Base-by-base conservation (phyloP, 1,140 invertebrate genomes). In the Sinella curviseta region DNA sequence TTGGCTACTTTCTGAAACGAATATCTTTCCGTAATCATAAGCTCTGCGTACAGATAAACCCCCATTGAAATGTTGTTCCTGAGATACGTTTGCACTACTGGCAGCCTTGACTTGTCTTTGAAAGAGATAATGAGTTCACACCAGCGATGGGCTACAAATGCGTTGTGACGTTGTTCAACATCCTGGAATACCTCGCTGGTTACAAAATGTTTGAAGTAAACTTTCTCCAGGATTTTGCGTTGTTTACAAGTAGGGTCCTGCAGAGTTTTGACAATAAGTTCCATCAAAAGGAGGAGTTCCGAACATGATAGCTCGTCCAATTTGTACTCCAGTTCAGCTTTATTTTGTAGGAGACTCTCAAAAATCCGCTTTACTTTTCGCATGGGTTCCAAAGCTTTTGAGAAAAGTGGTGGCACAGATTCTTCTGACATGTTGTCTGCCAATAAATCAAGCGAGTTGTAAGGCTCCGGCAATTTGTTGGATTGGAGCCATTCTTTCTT, bases 41-140 rank as follows among this genome's bases (percentile, higher is more conserved):
- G 76, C 77, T 86, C 85, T 12, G 85, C 85, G 73, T 85, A 86
- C 35, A 86, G 77, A 78, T 86, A 86, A 0, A 85, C 83, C 34
- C 86, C 85, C 85, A 86, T 84, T 12, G 85, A 82, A 76, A 85
- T 84, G 78, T 85, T 81, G n/a, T 84, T 60, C 12, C 78, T 35
- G 26, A 86, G 78, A 81, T 87, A 88, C 0, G 84, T 33, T 67
- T 78, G 74, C 0, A 88, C 77, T 70, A 85, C 81, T 4, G 48
- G 2, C 67, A 86, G 84, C 48, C 79, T 82, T n/a, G 83, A 74
- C n/a, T 26, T 57, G 60, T 84, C 81, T 78, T 84, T 85, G 76
- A 85, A 83, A 77, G 86, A 85, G 4, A 88, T 83, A 24, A 88
- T 85, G 3, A 88, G 77, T 80, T 88, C 87, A 84, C 86, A 88